A percentile compares a stretch with the other conserved stretches of the same genome.
Evolutionary conservation across 1,140 invertebrate species (phyloP).

Genomic region (Lepidotrigona ventralis): DNA sequence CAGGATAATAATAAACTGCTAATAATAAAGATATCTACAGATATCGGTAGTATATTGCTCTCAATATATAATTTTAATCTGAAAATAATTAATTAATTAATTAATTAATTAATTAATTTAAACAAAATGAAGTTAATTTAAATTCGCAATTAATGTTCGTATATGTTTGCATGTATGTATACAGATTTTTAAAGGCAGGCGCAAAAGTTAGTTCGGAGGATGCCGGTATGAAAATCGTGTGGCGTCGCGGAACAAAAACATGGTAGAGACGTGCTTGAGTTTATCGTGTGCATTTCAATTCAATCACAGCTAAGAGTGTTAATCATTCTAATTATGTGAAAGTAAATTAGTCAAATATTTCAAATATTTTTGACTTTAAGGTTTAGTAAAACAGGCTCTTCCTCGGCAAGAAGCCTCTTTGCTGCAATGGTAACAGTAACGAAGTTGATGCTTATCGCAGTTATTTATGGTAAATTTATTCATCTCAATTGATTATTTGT

Average conservation of each 20-base stretch:
- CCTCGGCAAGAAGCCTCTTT: not conserved
- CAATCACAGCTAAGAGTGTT: constrained; percentile 14
- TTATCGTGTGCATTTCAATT: constrained; percentile 11
- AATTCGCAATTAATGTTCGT: not conserved
- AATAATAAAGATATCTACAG: not conserved
- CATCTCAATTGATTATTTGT: not conserved
- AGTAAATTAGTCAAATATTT: constrained; percentile 22
- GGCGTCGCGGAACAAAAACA: constrained; percentile 32
- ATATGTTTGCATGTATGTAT: not conserved
- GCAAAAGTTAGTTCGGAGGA: constrained; percentile 16
- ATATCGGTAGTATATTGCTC: not conserved
- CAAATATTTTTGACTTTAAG: constrained; percentile 6
- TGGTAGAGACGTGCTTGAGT: constrained; percentile 20
- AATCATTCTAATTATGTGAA: constrained; percentile 53
- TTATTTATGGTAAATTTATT: constrained; percentile 64
- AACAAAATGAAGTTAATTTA: not conserved
- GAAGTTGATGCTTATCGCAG: constrained; percentile 62
- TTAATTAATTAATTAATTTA: no score
- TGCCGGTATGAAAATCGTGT: constrained; percentile 23
- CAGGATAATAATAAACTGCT: not conserved
- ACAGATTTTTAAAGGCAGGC: not conserved
- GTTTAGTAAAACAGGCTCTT: constrained; percentile 11
- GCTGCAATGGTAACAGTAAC: constrained; percentile 67
- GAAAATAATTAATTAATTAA: no score
- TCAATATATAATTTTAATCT: not conserved